Evolutionary conservation across 1,140 invertebrate species (phyloP), one percentile per base, ranked within the genome.

Genomic region (Tetragnatha versicolor): DNA sequence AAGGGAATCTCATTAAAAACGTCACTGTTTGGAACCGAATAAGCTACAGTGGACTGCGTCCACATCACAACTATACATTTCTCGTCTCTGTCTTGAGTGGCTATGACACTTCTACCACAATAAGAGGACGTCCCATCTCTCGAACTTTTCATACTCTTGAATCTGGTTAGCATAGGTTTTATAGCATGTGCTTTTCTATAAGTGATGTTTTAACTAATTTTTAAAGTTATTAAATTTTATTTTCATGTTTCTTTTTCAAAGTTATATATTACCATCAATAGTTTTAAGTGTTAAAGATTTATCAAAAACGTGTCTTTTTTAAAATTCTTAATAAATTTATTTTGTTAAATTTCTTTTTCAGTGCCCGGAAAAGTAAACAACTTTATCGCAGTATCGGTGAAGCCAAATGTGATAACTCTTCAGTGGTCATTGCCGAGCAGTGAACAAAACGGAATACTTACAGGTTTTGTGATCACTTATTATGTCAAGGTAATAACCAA

Each of bases 1-100:
- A 82, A 60, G 82, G 82, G n/a, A 84, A 85, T 31, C 88, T 93
- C 9, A 88, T 91, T 31, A 90, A 92, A 83, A 94, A 93, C 85
- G 87, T 91, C 35, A 94, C 93, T 2, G 88, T 89, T 14, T 87
- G 88, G 51, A 90, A 91, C 80, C 88, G 87, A 42, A 93, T 95
- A 25, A 92, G 90, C 10, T 91, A 95, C n/a, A 86, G 82, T 9
- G 91, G 91, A 37, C 86, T 97, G 37, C 91, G 90, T 82, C 94
- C 95, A 0, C 91, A 95, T 86, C 87, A 91, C 68, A 93, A 94
- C 85, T 97, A 97, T 83, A 96, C 94, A 0, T 96, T 97, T 85
- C 95, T 94, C 0, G 90, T 97, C 6, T 90, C 93, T 6, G 94
- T 95, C 0, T 87, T 91, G 51, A 93, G 93, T 63, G 94, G 94